Base-by-base conservation (phyloP, 2,888 invertebrate species). In the Hemithea aestivaria region DNA sequence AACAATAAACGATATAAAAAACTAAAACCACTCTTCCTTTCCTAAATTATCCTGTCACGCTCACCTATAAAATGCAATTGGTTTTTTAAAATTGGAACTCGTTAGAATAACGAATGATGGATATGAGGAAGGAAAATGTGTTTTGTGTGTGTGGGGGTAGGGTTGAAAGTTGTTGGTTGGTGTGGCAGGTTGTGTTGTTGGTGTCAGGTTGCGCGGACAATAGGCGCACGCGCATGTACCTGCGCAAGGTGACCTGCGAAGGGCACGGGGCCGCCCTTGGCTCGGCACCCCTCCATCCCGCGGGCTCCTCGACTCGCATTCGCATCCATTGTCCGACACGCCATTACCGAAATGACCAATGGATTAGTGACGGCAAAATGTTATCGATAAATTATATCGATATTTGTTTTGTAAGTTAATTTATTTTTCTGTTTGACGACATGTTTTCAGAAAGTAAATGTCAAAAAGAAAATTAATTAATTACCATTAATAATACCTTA, bases 31-130 rank as follows among this genome's bases (percentile, higher is more conserved):
- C 65, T 73, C 72, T 73, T 73, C 75, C 79, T 76, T 82, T 76
- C 77, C 66, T 81, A 84, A 83, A 85, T 85, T 84, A 85, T 84
- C 83, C 85, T 85, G 85, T 85, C 85, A 85, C 80, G 84, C 76
- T 82, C 73, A 75, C 69, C 82, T 83, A 84, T 84, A 82, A 82
- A 83, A 81, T 83, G 83, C 85, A 85, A 85, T 85, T 85, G 85
- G 79, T 66, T 77, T 73, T 72, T 66, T 70, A 73, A 75, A 74
- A 77, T 77, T 71, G 72, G 68, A 75, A 78, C 75, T 77, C 74
- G 74, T 79, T 77, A 76, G 73, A 75, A 68, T 73, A 73, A 69
- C 65, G 62, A 51, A 40, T 33, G 32, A 9, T 5, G 16, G 8
- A 9, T 2, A 1, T 1, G 1, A 0, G 31, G 43, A 1, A 7